These are phyloP conservation scores for Drosophila oshimai DNA, from an alignment of 1,140 invertebrate species.

Conservation along the genomic window DNA sequence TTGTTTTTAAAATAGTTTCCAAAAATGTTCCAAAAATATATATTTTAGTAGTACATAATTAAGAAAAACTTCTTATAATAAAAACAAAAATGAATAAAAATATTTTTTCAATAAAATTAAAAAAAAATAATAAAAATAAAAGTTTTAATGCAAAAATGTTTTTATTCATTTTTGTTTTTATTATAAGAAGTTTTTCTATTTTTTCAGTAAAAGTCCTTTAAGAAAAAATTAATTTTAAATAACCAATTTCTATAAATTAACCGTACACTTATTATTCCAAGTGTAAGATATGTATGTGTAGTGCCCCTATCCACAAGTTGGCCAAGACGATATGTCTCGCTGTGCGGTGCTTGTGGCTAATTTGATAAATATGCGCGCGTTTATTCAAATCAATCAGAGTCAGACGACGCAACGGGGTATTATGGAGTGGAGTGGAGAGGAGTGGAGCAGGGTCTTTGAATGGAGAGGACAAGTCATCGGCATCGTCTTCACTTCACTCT, in stretches of 20 bases:
- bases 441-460: background rate
- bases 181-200: too few relatives aligned
- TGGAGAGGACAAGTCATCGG: conserved; percentile 15
- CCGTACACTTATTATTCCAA: background rate
- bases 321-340: conserved; percentile 23
- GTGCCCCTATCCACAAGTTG: conserved; percentile 1
- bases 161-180: too few relatives aligned
- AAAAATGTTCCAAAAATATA: too few relatives aligned
- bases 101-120: too few relatives aligned
- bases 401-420: conserved; percentile 47
- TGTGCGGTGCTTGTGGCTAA: conserved; percentile 63
- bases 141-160: too few relatives aligned
- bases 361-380: conserved; percentile 79
- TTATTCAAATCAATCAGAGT: conserved; percentile 81
- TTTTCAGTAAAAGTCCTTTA: too few relatives aligned
- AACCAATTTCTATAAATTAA: background rate
- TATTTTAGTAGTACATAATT: too few relatives aligned
- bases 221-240: too few relatives aligned
- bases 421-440: background rate
- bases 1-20: too few relatives aligned
- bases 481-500: conserved; percentile 11
- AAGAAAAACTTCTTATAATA: too few relatives aligned
- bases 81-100: too few relatives aligned
- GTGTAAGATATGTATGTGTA: background rate
- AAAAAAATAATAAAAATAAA: too few relatives aligned